Evolutionary conservation across 2,797 vertebrate genomes (phyloP).

Genomic region (Propithecus perrieri): DNA sequence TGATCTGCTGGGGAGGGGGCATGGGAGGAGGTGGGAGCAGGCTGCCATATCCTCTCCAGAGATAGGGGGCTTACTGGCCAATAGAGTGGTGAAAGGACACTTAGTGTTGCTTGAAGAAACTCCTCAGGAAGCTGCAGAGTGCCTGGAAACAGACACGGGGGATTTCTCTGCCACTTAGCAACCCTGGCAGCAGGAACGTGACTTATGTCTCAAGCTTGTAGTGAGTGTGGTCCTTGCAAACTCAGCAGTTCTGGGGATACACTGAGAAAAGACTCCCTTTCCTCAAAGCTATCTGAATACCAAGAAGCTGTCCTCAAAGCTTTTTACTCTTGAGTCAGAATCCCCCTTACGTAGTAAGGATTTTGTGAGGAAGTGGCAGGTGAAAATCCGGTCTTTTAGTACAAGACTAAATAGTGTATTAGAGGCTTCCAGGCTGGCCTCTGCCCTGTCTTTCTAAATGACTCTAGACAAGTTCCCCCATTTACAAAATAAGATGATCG

Average conservation of each 20-base stretch:
- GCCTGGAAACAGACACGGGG: slow-evolving; percentile 54
- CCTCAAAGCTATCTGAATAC: not conserved
- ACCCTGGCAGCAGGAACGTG: not conserved
- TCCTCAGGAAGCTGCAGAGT: slow-evolving; percentile 32
- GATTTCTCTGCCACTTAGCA: slow-evolving; percentile 58
- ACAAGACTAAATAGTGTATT: not conserved
- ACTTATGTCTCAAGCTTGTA: not conserved
- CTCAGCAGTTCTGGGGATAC: not conserved
- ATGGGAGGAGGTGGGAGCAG: not conserved
- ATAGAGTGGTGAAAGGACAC: slow-evolving; percentile 79
- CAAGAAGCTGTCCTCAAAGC: not conserved
- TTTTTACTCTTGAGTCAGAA: not conserved
- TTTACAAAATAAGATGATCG: not conserved
- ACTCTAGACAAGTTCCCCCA: not conserved
- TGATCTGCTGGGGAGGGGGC: not conserved
- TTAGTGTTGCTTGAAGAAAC: slow-evolving; percentile 75
- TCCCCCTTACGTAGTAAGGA: not conserved
- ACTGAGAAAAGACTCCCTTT: not conserved
- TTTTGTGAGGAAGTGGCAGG: not conserved
- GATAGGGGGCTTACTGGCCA: slow-evolving; percentile 63
- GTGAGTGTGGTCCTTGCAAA: not conserved
- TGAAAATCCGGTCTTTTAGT: not conserved
- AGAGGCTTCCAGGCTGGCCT: not conserved
- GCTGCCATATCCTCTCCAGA: slow-evolving; percentile 56
- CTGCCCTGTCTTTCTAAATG: not conserved